These are phyloP conservation scores for Ormyrus labotus DNA, from an alignment of 2,888 invertebrate species.

Conservation along the genomic window DNA sequence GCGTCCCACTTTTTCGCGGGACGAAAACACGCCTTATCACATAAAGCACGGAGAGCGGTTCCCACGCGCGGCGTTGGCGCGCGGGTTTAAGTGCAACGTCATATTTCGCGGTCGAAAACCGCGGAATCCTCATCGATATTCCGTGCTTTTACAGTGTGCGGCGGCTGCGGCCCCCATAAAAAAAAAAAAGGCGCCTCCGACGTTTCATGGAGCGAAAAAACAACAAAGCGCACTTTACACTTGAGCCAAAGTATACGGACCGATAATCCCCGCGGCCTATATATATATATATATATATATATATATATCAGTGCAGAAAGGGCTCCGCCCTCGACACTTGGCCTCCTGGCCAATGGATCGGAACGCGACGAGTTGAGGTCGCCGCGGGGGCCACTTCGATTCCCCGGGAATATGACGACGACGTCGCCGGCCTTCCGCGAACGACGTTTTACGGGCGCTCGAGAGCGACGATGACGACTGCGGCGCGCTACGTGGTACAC, in stretches of 20 bases:
- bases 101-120: too few relatives aligned
- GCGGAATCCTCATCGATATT: too few relatives aligned
- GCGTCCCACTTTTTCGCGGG: neutral
- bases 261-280: neutral
- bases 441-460: neutral
- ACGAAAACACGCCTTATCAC: too few relatives aligned
- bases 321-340: neutral
- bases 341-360: neutral
- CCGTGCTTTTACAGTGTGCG: too few relatives aligned
- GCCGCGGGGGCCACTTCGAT: neutral
- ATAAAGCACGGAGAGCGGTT: too few relatives aligned
- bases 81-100: too few relatives aligned
- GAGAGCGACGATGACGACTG: too few relatives aligned
- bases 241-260: neutral
- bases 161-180: too few relatives aligned
- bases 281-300: too few relatives aligned
- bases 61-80: too few relatives aligned
- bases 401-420: slow-evolving; percentile 4
- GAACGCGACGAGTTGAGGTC: neutral
- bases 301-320: too few relatives aligned
- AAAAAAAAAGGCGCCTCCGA: neutral
- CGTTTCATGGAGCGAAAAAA: neutral
- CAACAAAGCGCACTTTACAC: slow-evolving; percentile 25
- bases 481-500: too few relatives aligned
- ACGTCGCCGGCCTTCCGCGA: slow-evolving; percentile 22